Percentiles rank a stretch among this genome's conserved stretches.
Evolutionary conservation across 2,888 invertebrate species (phyloP).

Genomic region (Scelioninae gen. 2): DNA sequence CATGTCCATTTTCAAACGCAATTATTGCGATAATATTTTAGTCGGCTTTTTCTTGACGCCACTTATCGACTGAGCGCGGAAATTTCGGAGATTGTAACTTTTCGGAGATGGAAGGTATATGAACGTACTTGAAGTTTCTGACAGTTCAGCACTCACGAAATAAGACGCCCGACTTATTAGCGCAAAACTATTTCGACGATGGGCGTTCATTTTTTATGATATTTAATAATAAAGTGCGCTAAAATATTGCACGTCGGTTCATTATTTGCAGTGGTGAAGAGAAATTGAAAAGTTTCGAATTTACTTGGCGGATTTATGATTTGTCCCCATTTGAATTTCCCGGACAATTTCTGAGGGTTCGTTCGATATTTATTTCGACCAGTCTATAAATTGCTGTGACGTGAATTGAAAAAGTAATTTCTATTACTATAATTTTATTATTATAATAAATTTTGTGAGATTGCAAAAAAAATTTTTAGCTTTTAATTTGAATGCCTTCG

Average conservation of each 20-base stretch:
- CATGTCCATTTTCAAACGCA: too few relatives aligned
- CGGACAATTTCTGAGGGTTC: conserved; percentile 15
- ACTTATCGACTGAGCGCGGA: conserved; percentile 1
- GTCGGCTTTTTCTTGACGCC: neutral
- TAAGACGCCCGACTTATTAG: conserved; percentile 30
- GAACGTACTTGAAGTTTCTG: conserved; percentile 28
- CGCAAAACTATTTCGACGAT: conserved; percentile 19
- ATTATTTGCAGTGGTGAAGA: conserved; percentile 3
- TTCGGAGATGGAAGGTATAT: conserved; percentile 16
- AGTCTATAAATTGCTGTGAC: too few relatives aligned
- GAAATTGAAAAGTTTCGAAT: conserved; percentile 14
- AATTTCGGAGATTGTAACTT: conserved; percentile 19
- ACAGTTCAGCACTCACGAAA: conserved; percentile 34
- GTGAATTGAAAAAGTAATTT: too few relatives aligned
- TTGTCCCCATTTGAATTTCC: conserved; percentile 16
- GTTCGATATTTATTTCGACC: too few relatives aligned
- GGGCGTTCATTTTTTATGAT: conserved; percentile 21
- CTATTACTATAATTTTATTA: too few relatives aligned
- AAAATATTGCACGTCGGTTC: conserved; percentile 10
- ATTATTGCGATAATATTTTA: too few relatives aligned
- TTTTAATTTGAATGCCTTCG: too few relatives aligned
- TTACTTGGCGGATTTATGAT: conserved; percentile 7
- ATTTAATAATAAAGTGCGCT: conserved; percentile 17
- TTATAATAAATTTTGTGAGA: too few relatives aligned
- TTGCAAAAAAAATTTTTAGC: too few relatives aligned